Evolutionary conservation across 2,797 vertebrate genomes (phyloP).

Genomic region (Acomys russatus): DNA sequence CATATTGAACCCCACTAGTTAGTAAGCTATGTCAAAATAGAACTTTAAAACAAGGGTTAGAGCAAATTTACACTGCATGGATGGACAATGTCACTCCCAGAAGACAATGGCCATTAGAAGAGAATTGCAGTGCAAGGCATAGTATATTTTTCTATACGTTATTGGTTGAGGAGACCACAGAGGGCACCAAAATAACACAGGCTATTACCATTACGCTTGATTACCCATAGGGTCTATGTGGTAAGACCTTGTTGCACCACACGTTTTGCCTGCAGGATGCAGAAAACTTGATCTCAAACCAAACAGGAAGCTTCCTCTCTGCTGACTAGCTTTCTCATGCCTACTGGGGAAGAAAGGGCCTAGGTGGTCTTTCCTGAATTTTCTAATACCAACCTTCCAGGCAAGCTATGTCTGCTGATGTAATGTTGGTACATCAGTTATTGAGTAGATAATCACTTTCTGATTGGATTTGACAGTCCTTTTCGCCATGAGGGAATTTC

Average conservation of each 20-base stretch:
- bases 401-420: background rate
- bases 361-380: background rate
- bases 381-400: background rate
- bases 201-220: background rate
- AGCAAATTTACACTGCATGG: background rate
- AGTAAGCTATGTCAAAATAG: background rate
- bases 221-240: background rate
- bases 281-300: background rate
- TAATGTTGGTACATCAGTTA: background rate
- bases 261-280: background rate
- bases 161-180: background rate
- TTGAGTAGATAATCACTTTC: background rate
- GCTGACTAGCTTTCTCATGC: background rate
- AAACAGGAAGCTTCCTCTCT: background rate
- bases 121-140: background rate
- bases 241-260: background rate
- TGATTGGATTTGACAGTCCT: background rate
- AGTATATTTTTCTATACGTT: background rate
- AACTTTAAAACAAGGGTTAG: background rate
- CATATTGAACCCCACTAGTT: background rate
- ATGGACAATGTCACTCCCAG: background rate
- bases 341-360: background rate
- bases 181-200: background rate
- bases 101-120: background rate
- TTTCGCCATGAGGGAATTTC: background rate